These are phyloP conservation scores for Drosophila quasianomalipes DNA, from an alignment of 2,888 invertebrate species.

Conservation along the genomic window DNA sequence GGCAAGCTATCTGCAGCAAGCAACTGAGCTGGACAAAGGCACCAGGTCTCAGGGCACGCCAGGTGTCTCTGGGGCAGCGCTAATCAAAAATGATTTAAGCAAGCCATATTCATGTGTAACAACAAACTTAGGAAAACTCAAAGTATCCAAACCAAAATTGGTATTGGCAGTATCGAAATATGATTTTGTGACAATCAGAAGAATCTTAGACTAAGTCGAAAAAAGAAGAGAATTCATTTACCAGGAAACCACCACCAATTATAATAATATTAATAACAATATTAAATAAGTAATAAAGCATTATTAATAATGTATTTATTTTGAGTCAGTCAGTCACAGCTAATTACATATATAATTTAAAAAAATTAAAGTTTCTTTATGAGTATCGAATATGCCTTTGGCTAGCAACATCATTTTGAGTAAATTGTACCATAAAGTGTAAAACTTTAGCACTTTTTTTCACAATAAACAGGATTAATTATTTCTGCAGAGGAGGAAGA, in stretches of 20 bases:
- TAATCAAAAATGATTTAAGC: neutral
- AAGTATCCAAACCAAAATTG: neutral
- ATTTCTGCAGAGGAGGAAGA: neutral
- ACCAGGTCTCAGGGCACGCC: neutral
- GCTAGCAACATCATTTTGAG: neutral
- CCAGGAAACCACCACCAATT: neutral
- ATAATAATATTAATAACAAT: neutral
- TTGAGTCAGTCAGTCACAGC: neutral
- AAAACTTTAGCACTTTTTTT: neutral
- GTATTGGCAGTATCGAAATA: neutral
- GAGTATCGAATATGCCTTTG: neutral
- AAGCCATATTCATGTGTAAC: neutral
- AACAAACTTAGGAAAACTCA: neutral
- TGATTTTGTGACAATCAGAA: too few relatives aligned
- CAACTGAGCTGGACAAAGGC: neutral
- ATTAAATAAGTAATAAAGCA: neutral
- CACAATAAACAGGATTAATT: accelerated
- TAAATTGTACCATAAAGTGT: accelerated
- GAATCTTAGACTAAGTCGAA: neutral
- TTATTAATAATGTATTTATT: neutral
- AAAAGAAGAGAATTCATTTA: neutral
- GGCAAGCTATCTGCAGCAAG: neutral
- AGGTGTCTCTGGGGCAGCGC: neutral
- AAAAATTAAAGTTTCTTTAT: neutral
- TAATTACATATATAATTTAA: too few relatives aligned